Evolutionary conservation across 2,113 vertebrate genomes (phyloP).

Genomic region (Ciconia stormi): DNA sequence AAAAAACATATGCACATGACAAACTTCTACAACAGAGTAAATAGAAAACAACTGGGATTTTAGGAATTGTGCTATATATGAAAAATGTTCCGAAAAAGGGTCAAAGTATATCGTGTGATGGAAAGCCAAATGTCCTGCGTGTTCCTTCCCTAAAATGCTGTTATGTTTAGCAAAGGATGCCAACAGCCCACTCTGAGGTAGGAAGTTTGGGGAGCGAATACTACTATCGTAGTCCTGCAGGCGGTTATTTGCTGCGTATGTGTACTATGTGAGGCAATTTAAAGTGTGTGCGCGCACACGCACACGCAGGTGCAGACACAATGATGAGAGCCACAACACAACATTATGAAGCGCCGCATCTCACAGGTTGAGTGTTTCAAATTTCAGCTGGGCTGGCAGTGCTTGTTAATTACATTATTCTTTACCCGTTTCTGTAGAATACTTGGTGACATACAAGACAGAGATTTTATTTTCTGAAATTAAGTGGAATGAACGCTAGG

Average conservation of each 20-base stretch:
- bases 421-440: not conserved
- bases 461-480: not conserved
- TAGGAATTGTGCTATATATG: not conserved
- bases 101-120: not conserved
- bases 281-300: not conserved
- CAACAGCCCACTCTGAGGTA: not conserved
- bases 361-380: not conserved
- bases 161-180: not conserved
- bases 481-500: not conserved
- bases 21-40: not conserved
- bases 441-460: not conserved
- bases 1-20: not conserved
- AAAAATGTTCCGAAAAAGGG: not conserved
- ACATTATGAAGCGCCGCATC: not conserved
- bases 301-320: fast-evolving
- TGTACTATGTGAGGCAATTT: not conserved
- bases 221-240: not conserved
- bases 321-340: not conserved
- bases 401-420: not conserved
- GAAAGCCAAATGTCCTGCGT: not conserved
- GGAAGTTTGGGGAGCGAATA: not conserved
- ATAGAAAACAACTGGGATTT: not conserved
- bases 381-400: not conserved
- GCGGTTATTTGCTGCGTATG: not conserved
- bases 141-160: not conserved